Conservation (phyloP, 2,113 vertebrate genomes). For the Cephalophus harveyi region DNA sequence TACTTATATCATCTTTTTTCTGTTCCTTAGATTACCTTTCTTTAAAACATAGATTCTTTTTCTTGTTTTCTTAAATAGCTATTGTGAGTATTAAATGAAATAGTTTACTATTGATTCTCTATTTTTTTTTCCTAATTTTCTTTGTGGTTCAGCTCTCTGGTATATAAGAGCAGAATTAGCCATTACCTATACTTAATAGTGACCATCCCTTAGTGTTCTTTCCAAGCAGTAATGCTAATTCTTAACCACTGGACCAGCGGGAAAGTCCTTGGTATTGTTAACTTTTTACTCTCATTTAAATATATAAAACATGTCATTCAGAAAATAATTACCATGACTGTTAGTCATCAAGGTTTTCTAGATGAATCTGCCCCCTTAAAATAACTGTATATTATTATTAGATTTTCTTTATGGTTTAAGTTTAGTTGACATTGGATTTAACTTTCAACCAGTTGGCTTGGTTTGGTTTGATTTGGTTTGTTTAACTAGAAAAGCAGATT, state of each 20-base stretch:
- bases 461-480: not conserved
- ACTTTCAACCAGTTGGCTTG: not conserved
- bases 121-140: not conserved
- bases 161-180: not conserved
- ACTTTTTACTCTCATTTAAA: not conserved
- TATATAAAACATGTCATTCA: not conserved
- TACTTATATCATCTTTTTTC: not conserved
- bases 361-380: not conserved
- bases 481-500: not conserved
- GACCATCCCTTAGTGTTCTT: not conserved
- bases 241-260: not conserved
- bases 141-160: not conserved
- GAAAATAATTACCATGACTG: not conserved
- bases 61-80: not conserved
- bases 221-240: not conserved
- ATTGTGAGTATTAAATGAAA: not conserved
- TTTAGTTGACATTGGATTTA: not conserved
- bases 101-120: not conserved
- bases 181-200: not conserved
- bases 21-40: not conserved
- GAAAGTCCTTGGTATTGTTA: not conserved
- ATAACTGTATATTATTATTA: not conserved
- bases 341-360: not conserved
- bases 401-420: slow-evolving; percentile 7
- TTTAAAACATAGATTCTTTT: not conserved